Evolutionary conservation across 1,140 invertebrate species (phyloP), one percentile per base, ranked within the genome.

Genomic region (Andricus grossulariae): DNA sequence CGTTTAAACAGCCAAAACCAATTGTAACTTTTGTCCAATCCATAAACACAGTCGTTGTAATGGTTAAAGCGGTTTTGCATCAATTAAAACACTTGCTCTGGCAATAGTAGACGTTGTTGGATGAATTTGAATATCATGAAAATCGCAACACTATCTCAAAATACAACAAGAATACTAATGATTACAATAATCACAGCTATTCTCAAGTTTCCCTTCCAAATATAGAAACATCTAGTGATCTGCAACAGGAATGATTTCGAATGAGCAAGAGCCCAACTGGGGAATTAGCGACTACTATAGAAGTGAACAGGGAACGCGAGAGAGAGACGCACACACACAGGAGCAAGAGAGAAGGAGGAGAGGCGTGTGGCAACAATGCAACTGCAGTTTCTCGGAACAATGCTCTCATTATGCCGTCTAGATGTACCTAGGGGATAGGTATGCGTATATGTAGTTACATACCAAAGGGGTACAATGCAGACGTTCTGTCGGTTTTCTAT

Each of bases 371-470:
- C 84, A 87, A 91, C 90, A 88, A 89, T 90, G 86, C 87, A 83
- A 85, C 86, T 87, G 87, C 89, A 89, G 88, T 89, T 89, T 88
- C 87, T 82, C 87, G 83, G 88, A 90, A 91, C 89, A 89, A 90
- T 89, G 88, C 86, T 88, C 88, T 90, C 88, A 87, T 90, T 91
- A 91, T 89, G 79, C 83, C 74, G 77, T 82, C 84, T 87, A 83
- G 81, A 82, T 86, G 82, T 86, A 83, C 81, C 81, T 84, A 83
- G 73, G 80, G 80, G 74, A 83, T 81, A 85, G 52, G 77, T 73
- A 54, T 73, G 32, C 70, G 73, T 79, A 74, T 78, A 79, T 73
- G 77, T 82, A 82, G 71, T 74, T 79, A 85, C 76, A 81, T 82
- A 81, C 79, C 83, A 72, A 73, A 21, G 77, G 70, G 72, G 73